Evolutionary conservation across 2,113 vertebrate genomes (phyloP), one percentile per base, ranked within the genome.

Genomic region (Engystomops pustulosus): DNA sequence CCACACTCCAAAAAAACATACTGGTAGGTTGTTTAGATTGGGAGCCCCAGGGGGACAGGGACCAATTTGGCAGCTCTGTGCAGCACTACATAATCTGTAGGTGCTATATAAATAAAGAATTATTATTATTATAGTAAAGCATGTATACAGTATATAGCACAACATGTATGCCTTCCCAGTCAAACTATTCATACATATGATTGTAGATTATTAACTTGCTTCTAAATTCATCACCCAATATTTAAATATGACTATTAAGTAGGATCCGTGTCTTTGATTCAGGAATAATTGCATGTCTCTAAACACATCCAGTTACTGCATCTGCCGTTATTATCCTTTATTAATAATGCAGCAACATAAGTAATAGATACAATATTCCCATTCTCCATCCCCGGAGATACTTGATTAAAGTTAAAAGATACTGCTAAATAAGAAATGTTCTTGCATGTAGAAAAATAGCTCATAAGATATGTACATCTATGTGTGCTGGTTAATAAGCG

Each of bases 391-490:
- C 32, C 49, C 12, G 38, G 72, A 76, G 45, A 76, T 30, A 20
- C 72, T 76, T 74, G 71, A 32, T 74, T 76, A 76, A 53, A 76
- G 72, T 76, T 49, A 55, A 55, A 55, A 58, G 45, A n/a, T 49
- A 36, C 18, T 17, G 34, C 51, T 38, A 23, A 77, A 23, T 77
- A 77, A 77, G 36, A 76, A 49, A n/a, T 58, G 18, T n/a, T 25
- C 0, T 10, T 38, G n/a, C 12, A 17, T n/a, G 32, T 58, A 14
- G 30, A 55, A 6, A 45, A 38, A 77, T 23, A 38, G 32, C 51
- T 23, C 1, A 2, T 23, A 77, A 36, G 12, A 55, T 15, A 38
- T 23, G 12, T 27, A 27, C n/a, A 27, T 36, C 62, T 12, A 7
- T 25, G 38, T 25, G 68, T 25, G 20, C 41, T 30, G 14, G 27